These are phyloP conservation scores for Panzeria rudis DNA, from an alignment of 2,888 invertebrate genomes.

Conservation along the genomic window DNA sequence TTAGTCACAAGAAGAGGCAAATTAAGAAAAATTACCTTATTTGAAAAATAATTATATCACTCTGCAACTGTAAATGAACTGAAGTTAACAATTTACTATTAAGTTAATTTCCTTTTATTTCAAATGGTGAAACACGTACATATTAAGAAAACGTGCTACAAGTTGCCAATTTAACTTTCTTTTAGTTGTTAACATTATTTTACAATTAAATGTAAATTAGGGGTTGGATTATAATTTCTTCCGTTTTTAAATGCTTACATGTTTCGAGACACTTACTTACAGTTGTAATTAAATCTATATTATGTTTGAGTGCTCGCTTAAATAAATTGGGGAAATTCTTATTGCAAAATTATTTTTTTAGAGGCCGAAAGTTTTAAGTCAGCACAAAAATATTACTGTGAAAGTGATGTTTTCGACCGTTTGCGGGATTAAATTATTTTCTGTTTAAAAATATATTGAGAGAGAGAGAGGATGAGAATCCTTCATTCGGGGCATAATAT, in stretches of 20 bases:
- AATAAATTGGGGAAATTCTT: not conserved
- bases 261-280: not conserved
- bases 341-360: not conserved
- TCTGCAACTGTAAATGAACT: not conserved
- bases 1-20: slow-evolving; percentile 35
- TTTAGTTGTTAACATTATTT: not conserved
- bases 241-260: not conserved
- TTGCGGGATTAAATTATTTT: too few species aligned
- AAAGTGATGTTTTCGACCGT: too few species aligned
- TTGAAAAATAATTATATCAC: not conserved
- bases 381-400: not conserved
- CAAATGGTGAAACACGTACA: not conserved
- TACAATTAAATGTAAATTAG: slow-evolving; percentile 3
- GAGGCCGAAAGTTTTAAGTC: too few species aligned
- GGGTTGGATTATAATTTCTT: not conserved
- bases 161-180: slow-evolving; percentile 21
- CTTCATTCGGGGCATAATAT: too few species aligned
- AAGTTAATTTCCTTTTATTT: not conserved
- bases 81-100: not conserved
- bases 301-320: not conserved
- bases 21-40: slow-evolving; percentile 49
- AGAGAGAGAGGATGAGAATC: too few species aligned
- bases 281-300: not conserved
- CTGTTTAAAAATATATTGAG: too few species aligned
- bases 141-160: not conserved